phyloP scores from a whole-genome alignment of 2,797 vertebrate genomes.

The Arrhamphus sclerolepis region DNA sequence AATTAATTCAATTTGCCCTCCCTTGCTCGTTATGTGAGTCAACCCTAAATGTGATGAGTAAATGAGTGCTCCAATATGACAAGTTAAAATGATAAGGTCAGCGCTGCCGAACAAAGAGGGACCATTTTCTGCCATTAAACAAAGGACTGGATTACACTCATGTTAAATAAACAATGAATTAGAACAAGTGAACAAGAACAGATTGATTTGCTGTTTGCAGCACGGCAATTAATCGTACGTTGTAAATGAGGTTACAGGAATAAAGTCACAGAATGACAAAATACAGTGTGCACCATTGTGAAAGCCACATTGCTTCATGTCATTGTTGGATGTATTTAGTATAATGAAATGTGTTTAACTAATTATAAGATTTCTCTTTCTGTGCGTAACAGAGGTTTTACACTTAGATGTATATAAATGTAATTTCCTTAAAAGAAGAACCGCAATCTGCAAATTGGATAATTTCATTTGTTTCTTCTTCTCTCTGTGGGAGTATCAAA shows the following conservation, averaged over 20 bases:
- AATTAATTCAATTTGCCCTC: slow-evolving; percentile 86
- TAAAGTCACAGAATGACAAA: slow-evolving; percentile 27
- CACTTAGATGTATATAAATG: slow-evolving; percentile 26
- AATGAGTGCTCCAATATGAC: slow-evolving; percentile 69
- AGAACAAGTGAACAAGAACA: slow-evolving; percentile 50
- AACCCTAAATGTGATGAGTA: slow-evolving; percentile 63
- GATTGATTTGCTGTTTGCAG: slow-evolving; percentile 61
- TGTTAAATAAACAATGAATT: slow-evolving; percentile 71
- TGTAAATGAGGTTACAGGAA: slow-evolving; percentile 39
- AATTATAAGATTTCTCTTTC: slow-evolving; percentile 26
- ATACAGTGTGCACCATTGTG: slow-evolving; percentile 38
- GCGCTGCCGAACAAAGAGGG: slow-evolving; percentile 55
- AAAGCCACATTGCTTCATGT: slow-evolving; percentile 40
- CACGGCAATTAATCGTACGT: slow-evolving; percentile 57
- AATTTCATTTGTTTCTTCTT: slow-evolving; percentile 25
- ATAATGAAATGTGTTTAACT: slow-evolving; percentile 35
- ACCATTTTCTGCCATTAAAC: slow-evolving; percentile 53
- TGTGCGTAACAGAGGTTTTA: slow-evolving; percentile 17
- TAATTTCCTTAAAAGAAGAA: slow-evolving; percentile 15
- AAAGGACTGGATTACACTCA: slow-evolving; percentile 56
- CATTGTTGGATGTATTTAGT: slow-evolving; percentile 38
- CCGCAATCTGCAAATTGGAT: slow-evolving; percentile 24
- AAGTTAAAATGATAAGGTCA: slow-evolving; percentile 75
- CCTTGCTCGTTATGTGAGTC: slow-evolving; percentile 81
- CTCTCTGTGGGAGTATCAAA: slow-evolving; percentile 15